phyloP scores from a whole-genome alignment of 2,113 vertebrate species.

The Camelus bactrianus region DNA sequence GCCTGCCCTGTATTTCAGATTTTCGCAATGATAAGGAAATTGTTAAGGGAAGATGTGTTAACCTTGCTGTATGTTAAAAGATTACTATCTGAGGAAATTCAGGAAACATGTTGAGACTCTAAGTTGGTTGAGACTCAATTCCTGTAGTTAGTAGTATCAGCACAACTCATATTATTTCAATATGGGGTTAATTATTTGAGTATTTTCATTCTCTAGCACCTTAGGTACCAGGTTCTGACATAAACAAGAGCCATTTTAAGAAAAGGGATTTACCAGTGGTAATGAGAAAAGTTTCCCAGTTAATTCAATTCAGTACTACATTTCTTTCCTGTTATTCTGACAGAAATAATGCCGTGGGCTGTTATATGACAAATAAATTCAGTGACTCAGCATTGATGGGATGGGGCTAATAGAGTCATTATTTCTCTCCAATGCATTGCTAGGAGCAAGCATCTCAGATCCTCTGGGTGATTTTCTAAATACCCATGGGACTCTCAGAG shows the following conservation, averaged over 20 bases:
- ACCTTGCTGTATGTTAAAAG: background rate
- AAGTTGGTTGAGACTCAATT: background rate
- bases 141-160: background rate
- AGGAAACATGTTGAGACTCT: background rate
- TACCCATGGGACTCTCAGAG: background rate
- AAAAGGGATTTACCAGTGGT: background rate
- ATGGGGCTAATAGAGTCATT: background rate
- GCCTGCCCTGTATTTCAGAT: background rate
- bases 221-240: background rate
- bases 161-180: background rate
- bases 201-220: background rate
- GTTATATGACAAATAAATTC: background rate
- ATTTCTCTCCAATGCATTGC: background rate
- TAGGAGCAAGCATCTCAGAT: background rate
- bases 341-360: background rate
- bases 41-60: background rate
- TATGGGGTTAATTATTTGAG: background rate
- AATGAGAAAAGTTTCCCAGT: background rate
- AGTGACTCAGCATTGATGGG: background rate
- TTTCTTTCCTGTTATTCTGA: conserved; percentile 5
- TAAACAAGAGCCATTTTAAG: background rate
- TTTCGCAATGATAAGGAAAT: background rate
- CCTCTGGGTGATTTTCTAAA: conserved; percentile 23
- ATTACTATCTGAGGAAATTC: conserved; percentile 17
- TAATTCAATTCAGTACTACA: background rate